Base-by-base conservation (phyloP, 2,797 vertebrate genomes). In the Acanthurus tractus region DNA sequence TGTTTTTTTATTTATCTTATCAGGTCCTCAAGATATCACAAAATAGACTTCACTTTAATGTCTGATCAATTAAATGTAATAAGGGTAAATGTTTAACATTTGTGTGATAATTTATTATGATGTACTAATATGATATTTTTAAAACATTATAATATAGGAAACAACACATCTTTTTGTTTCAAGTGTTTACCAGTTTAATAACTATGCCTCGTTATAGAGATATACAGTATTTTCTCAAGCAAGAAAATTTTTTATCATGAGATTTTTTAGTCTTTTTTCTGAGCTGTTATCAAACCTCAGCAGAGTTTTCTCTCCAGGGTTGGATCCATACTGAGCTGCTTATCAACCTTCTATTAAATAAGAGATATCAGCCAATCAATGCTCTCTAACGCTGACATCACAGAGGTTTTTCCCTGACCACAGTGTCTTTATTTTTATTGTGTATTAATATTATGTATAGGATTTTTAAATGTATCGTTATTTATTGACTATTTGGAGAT, bases 201-300 rank as follows among this genome's bases (percentile, higher is more conserved):
- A 29, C 29, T 29, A 29, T 29, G 3, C 4, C 29, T 0, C 57
- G 36, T n/a, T 17, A 61, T 36, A 29, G 17, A 57, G 6, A 52
- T 22, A 14, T 29, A 29, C 29, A 29, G 29, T 6, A 64, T 38
- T 62, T 57, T 2, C 23, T 25, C 13, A 12, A 20, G 12, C 13
- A 54, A 15, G 0, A 29, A 29, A 29, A 29, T 4, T 2, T 3
- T 29, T 29, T 29, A 29, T 29, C 29, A 57, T 45, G 6, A 38
- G 13, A 34, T 70, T 53, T 10, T 6, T 67, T 58, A 44, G 0
- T n/a, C 40, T 74, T 66, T 66, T 50, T 59, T 66, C 3, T 20
- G 25, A 68, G 22, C 45, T 4, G 59, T 76, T 80, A 86, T 75
- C 81, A 78, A 44, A 49, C 20, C 55, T 49, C 12, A 49, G 61